Evolutionary conservation across 2,888 invertebrate genomes (phyloP), one percentile per base, ranked within the genome.

Genomic region (Aquatica leii): DNA sequence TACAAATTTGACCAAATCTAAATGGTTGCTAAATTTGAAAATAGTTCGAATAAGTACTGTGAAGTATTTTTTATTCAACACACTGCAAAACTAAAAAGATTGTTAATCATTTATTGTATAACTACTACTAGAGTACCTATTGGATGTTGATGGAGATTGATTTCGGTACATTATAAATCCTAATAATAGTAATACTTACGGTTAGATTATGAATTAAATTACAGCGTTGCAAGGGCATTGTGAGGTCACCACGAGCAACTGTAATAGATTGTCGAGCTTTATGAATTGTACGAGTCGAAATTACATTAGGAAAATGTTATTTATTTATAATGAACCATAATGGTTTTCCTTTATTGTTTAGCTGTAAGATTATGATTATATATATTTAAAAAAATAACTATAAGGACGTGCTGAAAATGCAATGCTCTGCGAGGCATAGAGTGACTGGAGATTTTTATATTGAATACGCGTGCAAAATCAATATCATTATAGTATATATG

Each of bases 41-140:
- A n/a, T 40, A 4, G 12, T 9, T 24, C 20, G 8, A 20, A 31
- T 52, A 14, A 40, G 31, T 34, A 14, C 37, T 54, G 53, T 54
- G 15, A 54, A 54, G 53, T 41, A 17, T 35, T 35, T 17, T 52
- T 52, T 52, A 52, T 34, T 18, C 4, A 9, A 11, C 12, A 54
- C 54, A 40, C 49, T 17, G 17, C 56, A 50, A 24, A 50, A 35
- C 31, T 52, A 54, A 61, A 65, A 40, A 65, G 21, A 41, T 49
- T 56, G 52, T 56, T 56, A 46, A 61, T 65, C 40, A 40, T 58
- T 65, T 65, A 58, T 61, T 61, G 52, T 65, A 57, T 64, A 59
- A 63, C 56, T 74, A 79, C 81, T 82, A 82, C 81, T 82, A 81
- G 80, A 81, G 81, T 82, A 82, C 81, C 81, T 82, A 81, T 64